A percentile compares a stretch with the other conserved stretches of the same genome.
Evolutionary conservation across 2,797 vertebrate genomes (phyloP).

Genomic region (Myoxocephalus aenaeus): DNA sequence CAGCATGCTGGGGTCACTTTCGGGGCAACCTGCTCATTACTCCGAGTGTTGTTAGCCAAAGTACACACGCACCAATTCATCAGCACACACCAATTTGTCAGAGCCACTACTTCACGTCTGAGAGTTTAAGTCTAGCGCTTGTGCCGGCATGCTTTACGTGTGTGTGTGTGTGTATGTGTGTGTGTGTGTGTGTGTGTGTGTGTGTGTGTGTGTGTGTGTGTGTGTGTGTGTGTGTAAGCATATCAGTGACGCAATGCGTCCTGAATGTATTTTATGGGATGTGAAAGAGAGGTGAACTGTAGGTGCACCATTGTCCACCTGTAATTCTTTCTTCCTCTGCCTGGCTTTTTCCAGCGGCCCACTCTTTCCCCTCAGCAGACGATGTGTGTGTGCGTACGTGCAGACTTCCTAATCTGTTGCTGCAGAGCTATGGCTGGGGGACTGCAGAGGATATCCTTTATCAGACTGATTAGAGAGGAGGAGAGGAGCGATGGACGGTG

Average conservation of each 20-base stretch:
- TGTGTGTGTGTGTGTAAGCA: not conserved
- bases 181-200: no score
- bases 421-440: constrained; percentile 64
- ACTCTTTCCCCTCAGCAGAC: constrained; percentile 36
- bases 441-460: constrained; percentile 73
- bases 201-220: not conserved
- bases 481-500: constrained; percentile 42
- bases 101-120: constrained; percentile 58
- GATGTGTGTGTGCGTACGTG: constrained; percentile 48
- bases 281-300: not conserved
- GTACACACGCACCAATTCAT: constrained; percentile 68
- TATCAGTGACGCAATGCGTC: not conserved
- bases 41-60: constrained; percentile 80
- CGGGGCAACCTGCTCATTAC: constrained; percentile 82
- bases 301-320: constrained; percentile 41
- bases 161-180: no score
- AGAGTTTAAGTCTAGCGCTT: constrained; percentile 49
- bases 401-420: constrained; percentile 65
- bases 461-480: constrained; percentile 74
- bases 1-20: constrained; percentile 73
- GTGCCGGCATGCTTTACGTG: constrained; percentile 3
- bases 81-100: constrained; percentile 70
- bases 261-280: not conserved
- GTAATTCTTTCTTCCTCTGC: constrained; percentile 48
- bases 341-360: constrained; percentile 31